Base-by-base conservation (phyloP, 1,140 invertebrate genomes). In the Drosophila tristis region DNA sequence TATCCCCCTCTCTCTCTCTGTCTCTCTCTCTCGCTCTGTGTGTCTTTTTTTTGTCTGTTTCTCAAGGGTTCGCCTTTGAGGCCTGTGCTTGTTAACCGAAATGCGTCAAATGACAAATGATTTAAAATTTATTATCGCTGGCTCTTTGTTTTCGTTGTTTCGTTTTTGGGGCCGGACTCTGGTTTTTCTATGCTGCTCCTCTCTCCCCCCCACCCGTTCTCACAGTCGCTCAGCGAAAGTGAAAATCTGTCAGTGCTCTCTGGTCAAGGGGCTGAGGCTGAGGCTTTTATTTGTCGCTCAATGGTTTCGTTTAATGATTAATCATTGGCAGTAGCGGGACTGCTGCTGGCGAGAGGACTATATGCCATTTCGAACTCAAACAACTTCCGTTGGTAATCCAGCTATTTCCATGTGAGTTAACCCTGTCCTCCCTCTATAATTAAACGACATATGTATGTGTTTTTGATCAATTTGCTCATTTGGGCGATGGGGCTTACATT, bases 71-170 rank as follows among this genome's bases (percentile, higher is more conserved):
- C 61, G 45, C 42, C 57, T 25, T 54, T 13, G 23, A 4, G n/a
- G 35, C 16, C 16, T 16, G 16, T 66, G 74, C 82, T 87, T 80
- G 82, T 87, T 87, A 87, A 60, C 82, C 82, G 45, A 87, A 86
- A 86, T 81, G 74, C 82, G 82, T 86, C 78, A 81, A 87, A 86
- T 86, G 82, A 87, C 82, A 86, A 86, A 86, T 86, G 78, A 82
- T 81, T 87, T 75, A 65, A 86, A 87, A 82, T 86, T 81, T 87
- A 86, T 86, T 85, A 86, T 86, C 77, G 49, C 62, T 49, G 26
- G 23, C 44, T 39, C 55, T 44, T 57, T 75, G 50, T 51, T 42
- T 39, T 45, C 25, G 57, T 42, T 31, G 23, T 51, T 44, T 23
- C 23, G 50, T 54, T 59, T 15, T 45, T 25, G 23, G 31, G 31